Percentiles rank a stretch among this genome's conserved stretches.
Evolutionary conservation across 2,113 vertebrate genomes (phyloP).

Genomic region (Pagrus major): DNA sequence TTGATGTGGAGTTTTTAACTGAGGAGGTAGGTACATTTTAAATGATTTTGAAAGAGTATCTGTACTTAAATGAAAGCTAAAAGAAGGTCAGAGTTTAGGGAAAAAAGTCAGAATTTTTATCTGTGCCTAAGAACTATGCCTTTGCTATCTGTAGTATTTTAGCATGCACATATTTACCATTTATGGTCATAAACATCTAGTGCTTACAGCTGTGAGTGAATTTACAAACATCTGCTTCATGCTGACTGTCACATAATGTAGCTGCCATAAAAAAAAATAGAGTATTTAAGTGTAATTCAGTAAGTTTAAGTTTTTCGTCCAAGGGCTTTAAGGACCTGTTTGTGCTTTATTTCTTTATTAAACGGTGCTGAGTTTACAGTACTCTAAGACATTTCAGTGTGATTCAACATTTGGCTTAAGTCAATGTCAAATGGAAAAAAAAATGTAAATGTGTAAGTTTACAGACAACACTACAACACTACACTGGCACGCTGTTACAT

Average conservation of each 20-base stretch:
- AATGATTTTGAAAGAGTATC: neutral
- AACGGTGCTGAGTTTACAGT: slow-evolving; percentile 39
- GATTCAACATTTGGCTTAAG: slow-evolving; percentile 23
- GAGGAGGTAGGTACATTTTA: neutral
- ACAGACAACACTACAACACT: neutral
- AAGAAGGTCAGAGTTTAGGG: slow-evolving; percentile 3
- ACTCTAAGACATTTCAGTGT: slow-evolving; percentile 5
- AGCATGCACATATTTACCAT: slow-evolving; percentile 45
- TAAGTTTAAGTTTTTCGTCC: neutral
- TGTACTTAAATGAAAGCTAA: slow-evolving; percentile 8
- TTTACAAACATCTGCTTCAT: slow-evolving; percentile 8
- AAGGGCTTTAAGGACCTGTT: slow-evolving; percentile 60
- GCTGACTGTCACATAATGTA: neutral
- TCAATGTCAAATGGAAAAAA: slow-evolving; percentile 2
- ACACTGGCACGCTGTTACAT: neutral
- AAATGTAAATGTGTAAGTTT: slow-evolving; percentile 23
- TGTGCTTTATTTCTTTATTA: slow-evolving; percentile 44
- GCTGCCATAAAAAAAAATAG: slow-evolving; percentile 4
- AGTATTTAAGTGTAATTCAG: slow-evolving; percentile 14
- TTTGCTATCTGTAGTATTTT: slow-evolving; percentile 39
- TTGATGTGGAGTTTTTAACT: slow-evolving; percentile 10
- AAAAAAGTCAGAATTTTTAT: neutral
- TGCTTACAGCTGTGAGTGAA: slow-evolving; percentile 10
- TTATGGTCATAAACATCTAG: slow-evolving; percentile 24
- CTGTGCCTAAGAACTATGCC: slow-evolving; percentile 61